phyloP scores from a whole-genome alignment of 2,113 vertebrate genomes.

The Carlito syrichta region DNA sequence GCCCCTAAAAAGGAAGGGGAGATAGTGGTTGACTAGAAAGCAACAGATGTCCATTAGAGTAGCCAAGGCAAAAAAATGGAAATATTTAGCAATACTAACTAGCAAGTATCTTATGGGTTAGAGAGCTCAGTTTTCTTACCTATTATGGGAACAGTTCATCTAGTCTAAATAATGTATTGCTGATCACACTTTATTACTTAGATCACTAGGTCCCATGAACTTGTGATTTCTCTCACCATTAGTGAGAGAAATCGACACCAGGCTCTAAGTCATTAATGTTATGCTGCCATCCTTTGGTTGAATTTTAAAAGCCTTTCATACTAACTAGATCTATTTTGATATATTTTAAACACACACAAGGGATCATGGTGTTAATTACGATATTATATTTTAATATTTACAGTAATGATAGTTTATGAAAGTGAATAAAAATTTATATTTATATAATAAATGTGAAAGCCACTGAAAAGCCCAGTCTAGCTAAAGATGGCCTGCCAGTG shows the following conservation, averaged over 20 bases:
- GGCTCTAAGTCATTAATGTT: background rate
- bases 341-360: background rate
- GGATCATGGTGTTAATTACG: conserved; percentile 5
- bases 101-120: background rate
- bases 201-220: background rate
- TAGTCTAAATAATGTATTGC: background rate
- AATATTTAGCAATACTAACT: background rate
- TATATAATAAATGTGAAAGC: background rate
- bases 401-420: background rate
- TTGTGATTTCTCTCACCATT: background rate
- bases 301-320: conserved; percentile 43
- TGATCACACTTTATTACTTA: background rate
- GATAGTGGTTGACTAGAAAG: background rate
- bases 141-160: background rate
- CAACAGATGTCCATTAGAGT: background rate
- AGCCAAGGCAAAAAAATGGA: background rate
- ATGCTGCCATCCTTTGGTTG: conserved; percentile 53
- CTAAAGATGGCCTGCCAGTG: background rate
- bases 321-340: background rate
- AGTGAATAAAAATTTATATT: background rate
- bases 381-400: background rate
- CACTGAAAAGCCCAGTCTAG: background rate
- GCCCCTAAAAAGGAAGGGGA: background rate
- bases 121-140: background rate
- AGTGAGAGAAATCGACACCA: background rate